Percentiles rank a stretch among this genome's conserved stretches.
Evolutionary conservation across 2,888 invertebrate species (phyloP).

Genomic region (Pollenia angustigena): DNA sequence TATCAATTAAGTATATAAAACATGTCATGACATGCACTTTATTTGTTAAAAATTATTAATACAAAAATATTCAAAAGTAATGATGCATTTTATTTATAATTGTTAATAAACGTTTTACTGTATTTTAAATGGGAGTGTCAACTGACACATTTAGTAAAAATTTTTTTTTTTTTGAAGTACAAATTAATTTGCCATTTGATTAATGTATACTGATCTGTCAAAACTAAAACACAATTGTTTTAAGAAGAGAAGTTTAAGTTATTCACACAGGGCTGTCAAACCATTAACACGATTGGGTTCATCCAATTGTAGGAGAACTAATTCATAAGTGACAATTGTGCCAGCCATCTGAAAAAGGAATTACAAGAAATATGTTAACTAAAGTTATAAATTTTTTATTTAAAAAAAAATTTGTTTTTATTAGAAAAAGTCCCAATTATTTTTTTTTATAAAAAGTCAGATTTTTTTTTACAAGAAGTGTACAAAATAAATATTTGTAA

Average conservation of each 20-base stretch:
- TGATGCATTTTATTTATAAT: conserved; percentile 18
- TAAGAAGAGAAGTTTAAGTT: conserved; percentile 68
- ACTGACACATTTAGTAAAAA: conserved; percentile 29
- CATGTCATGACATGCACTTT: conserved; percentile 65
- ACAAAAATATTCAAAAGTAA: background rate
- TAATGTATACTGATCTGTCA: conserved; percentile 79
- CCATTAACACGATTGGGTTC: conserved; percentile 81
- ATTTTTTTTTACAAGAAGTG: background rate
- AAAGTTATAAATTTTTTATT: too few relatives aligned
- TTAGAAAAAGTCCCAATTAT: too few relatives aligned
- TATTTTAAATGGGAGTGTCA: conserved; percentile 38
- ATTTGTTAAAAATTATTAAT: conserved; percentile 25
- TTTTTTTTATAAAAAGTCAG: too few relatives aligned
- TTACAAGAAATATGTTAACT: background rate
- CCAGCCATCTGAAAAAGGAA: conserved; percentile 85
- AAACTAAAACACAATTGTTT: conserved; percentile 80
- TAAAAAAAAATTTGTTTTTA: too few relatives aligned
- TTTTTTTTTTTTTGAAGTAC: background rate
- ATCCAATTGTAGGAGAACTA: conserved; percentile 88
- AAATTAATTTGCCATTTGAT: background rate
- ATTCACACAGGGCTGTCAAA: conserved; percentile 78
- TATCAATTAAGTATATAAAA: background rate
- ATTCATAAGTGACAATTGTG: conserved; percentile 88
- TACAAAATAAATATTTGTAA: background rate
- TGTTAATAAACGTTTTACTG: conserved; percentile 31